Conservation (phyloP, 2,888 invertebrate species). For the Sphaerophoria rueppellii region DNA sequence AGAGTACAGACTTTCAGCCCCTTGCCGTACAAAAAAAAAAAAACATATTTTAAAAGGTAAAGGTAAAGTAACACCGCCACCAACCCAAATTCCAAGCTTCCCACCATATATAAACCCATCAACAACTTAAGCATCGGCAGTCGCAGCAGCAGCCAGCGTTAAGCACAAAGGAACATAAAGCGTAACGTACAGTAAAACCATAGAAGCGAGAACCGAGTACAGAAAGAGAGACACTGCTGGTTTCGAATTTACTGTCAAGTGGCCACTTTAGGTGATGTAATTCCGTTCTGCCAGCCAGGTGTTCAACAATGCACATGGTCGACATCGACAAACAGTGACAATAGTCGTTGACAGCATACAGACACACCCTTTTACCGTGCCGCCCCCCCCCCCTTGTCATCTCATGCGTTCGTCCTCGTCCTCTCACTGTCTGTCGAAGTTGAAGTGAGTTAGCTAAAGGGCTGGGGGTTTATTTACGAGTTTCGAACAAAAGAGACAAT, state of each 20-base stretch:
- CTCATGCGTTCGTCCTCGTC: neutral
- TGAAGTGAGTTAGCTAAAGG: constrained; percentile 4
- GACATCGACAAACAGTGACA: constrained; percentile 57
- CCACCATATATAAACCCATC: neutral
- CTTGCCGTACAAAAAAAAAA: neutral
- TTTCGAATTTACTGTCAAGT: constrained; percentile 71
- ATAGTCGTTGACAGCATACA: constrained; percentile 63
- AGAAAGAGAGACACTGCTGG: constrained; percentile 48
- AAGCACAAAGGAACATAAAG: neutral
- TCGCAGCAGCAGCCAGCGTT: neutral
- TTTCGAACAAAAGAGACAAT: constrained; percentile 31
- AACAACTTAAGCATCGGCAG: too few species aligned
- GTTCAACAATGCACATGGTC: constrained; percentile 71
- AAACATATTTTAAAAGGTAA: constrained; percentile 8
- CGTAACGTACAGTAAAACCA: neutral
- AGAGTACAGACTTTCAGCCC: constrained; percentile 22
- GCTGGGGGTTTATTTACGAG: constrained; percentile 39
- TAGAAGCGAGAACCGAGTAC: neutral
- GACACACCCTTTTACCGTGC: constrained; percentile 36
- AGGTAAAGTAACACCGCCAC: neutral
- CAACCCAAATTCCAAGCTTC: neutral
- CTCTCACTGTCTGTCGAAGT: neutral
- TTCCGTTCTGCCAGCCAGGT: constrained; percentile 67
- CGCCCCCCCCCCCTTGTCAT: neutral
- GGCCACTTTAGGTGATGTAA: constrained; percentile 72